Evolutionary conservation across 2,888 invertebrate species (phyloP).

Genomic region (Prionchulus punctatus): DNA sequence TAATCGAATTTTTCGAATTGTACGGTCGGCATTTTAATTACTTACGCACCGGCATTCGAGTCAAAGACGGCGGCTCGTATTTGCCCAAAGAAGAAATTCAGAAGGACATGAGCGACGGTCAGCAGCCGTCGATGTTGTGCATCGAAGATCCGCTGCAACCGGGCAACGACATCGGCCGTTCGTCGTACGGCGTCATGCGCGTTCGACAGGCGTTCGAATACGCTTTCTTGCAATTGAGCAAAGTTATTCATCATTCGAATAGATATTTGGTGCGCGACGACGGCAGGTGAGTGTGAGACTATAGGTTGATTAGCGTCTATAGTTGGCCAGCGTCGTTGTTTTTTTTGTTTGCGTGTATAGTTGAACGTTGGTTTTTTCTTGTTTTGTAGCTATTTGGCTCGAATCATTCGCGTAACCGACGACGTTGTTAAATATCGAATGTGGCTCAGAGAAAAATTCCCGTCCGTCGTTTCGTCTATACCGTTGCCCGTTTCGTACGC

Average conservation of each 20-base stretch:
- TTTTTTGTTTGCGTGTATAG: neutral
- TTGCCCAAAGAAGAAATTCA: constrained; percentile 79
- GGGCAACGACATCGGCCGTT: constrained; percentile 91
- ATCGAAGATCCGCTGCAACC: constrained; percentile 93
- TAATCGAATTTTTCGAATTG: constrained; percentile 63
- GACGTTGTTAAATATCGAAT: constrained; percentile 61
- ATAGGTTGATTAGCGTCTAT: neutral
- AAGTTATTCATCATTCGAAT: neutral
- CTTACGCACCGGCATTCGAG: constrained; percentile 72
- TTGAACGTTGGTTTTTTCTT: too few species aligned
- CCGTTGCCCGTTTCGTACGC: neutral
- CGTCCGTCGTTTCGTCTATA: neutral
- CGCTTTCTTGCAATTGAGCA: constrained; percentile 60
- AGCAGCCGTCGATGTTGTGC: constrained; percentile 73
- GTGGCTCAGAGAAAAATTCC: constrained; percentile 48
- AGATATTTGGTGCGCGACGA: neutral
- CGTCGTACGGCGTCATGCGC: constrained; percentile 80
- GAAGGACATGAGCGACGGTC: constrained; percentile 80
- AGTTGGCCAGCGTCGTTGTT: neutral
- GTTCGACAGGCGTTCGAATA: constrained; percentile 87
- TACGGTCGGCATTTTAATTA: constrained; percentile 87
- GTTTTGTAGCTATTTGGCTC: constrained; percentile 59
- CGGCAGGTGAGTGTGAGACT: neutral
- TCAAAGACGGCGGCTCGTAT: constrained; percentile 74
- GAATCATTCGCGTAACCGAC: constrained; percentile 79